Base-by-base conservation (phyloP, 2,113 vertebrate species). In the Xyliphius kryptos region DNA sequence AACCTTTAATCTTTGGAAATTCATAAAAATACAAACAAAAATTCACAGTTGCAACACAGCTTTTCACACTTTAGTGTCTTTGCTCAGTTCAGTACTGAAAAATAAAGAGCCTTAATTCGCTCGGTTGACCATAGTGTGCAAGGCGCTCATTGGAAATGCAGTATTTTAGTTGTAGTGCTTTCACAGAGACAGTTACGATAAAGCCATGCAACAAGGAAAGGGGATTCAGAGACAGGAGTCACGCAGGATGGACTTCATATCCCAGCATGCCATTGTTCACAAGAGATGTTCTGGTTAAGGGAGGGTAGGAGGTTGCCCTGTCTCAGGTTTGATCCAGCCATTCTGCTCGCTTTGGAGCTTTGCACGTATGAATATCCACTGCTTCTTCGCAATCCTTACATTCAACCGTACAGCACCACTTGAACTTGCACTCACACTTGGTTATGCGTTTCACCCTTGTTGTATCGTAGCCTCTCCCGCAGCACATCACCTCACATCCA, bases 341-440 rank as follows among this genome's bases (percentile, higher is more conserved):
- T 69, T 93, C 92, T 0, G 92, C 92, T 63, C 90, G 86, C 76
- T 93, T 97, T 15, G 93, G 91, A 0, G 95, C 92, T 77, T 99
- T 99, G 78, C 96, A 99, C 0, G 95, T 98, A 81, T 99, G 94
- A 73, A 99, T 77, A 2, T 98, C 95, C 79, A 97, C 89, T 15
- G 87, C 76, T 67, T 95, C 91, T 81, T 94, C 88, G 1, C 96
- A 99, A 79, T 95, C 91, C 67, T 90, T 91, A 85, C 96, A 98
- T 77, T 93, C 89, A 66, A 99, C 96, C 0, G 91, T 88, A 62
- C 96, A 99, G 83, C 96, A 99, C 96, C 96, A 99, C 78, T 93
- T 91, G 86, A 99, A 99, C 84, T 97, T 98, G 82, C 96, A 99
- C 81, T 97, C 96, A n/a, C 96, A 99, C 84, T 98, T 92, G 68